These are phyloP conservation scores for Argyrosomus japonicus DNA, from an alignment of 2,113 vertebrate species.

Conservation along the genomic window DNA sequence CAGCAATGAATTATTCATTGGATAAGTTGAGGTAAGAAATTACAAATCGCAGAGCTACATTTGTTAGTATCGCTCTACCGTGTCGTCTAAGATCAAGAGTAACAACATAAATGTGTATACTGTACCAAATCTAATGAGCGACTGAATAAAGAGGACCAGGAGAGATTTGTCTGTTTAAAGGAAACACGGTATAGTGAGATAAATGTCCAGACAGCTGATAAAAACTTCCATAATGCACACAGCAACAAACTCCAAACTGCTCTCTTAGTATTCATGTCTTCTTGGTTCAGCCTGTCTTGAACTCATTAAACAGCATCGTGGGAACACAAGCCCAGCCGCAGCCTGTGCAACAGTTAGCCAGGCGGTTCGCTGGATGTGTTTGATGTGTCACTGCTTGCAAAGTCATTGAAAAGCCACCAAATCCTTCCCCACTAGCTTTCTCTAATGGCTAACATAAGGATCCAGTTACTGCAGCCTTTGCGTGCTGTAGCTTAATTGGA, in stretches of 20 bases:
- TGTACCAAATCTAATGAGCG: conserved; percentile 88
- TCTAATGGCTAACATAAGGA: conserved; percentile 50
- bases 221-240: conserved; percentile 18
- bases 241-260: conserved; percentile 17
- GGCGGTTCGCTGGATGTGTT: conserved; percentile 38
- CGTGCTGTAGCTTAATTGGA: conserved; percentile 20
- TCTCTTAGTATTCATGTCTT: neutral
- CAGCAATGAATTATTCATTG: conserved; percentile 26
- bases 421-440: conserved; percentile 24
- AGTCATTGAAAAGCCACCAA: conserved; percentile 58
- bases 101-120: conserved; percentile 73
- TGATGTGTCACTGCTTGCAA: conserved; percentile 57
- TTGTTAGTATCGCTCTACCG: conserved; percentile 73
- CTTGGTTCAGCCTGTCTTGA: conserved; percentile 32
- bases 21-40: conserved; percentile 45
- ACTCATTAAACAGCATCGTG: conserved; percentile 53
- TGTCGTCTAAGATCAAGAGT: conserved; percentile 49
- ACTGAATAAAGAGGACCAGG: conserved; percentile 89
- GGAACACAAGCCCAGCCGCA: conserved; percentile 37
- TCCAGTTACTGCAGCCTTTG: conserved; percentile 31
- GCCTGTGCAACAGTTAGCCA: conserved; percentile 34
- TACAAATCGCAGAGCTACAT: conserved; percentile 45
- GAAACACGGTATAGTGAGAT: conserved; percentile 74
- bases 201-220: conserved; percentile 21
- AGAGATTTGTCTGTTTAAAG: conserved; percentile 88